Conservation (phyloP, 1,140 invertebrate species). For the Drosophila pruinosa region DNA sequence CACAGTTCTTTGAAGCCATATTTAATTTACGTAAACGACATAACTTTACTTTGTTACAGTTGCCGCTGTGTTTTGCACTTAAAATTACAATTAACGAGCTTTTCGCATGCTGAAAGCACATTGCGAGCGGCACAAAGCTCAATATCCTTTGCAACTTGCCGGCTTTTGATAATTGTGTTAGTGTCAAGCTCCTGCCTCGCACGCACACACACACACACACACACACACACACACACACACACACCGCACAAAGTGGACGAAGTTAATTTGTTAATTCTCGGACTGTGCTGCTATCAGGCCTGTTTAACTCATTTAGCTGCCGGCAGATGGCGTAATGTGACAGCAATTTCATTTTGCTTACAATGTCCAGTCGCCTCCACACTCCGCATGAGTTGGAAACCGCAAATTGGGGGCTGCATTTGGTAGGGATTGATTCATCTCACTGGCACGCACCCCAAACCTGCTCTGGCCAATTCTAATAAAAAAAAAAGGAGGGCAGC, state of each 20-base stretch:
- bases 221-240: no score
- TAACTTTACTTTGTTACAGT: neutral
- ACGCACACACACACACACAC: no score
- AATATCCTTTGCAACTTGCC: neutral
- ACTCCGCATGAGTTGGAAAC: neutral
- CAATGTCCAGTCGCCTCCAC: neutral
- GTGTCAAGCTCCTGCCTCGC: neutral
- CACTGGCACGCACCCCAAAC: neutral
- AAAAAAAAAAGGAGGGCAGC: neutral
- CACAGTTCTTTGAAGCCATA: no score
- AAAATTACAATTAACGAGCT: neutral
- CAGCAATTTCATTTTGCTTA: slow-evolving; percentile 10
- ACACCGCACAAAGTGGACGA: neutral
- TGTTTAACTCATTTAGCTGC: slow-evolving; percentile 26
- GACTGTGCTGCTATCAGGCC: slow-evolving; percentile 2
- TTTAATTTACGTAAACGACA: no score
- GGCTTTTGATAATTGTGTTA: slow-evolving; percentile 2
- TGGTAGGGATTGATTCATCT: slow-evolving; percentile 27
- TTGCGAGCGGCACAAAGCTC: neutral
- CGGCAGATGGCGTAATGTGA: slow-evolving; percentile 27
- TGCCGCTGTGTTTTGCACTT: neutral
- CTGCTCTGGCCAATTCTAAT: neutral
- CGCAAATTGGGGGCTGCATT: slow-evolving; percentile 7
- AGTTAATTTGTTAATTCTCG: slow-evolving; percentile 19
- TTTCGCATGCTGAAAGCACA: neutral